Conservation (phyloP, 2,888 invertebrate genomes). For the Himalopsyche anomala region DNA sequence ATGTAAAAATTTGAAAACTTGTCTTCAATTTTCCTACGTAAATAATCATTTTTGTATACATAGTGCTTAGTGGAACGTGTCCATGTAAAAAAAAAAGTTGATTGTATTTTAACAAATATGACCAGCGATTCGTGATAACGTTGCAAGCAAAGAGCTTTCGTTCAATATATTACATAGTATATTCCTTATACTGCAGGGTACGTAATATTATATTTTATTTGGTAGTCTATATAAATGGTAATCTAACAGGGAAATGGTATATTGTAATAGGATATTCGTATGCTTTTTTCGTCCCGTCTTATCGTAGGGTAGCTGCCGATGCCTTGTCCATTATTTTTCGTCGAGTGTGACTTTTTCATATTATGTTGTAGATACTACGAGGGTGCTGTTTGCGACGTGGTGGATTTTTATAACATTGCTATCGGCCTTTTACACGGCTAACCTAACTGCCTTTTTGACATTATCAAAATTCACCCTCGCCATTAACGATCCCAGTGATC, state of each 20-base stretch:
- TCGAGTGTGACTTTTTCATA: conserved; percentile 4
- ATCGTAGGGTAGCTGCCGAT: neutral
- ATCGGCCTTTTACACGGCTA: conserved; percentile 94
- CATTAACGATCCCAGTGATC: conserved; percentile 82
- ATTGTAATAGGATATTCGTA: neutral
- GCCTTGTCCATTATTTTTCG: neutral
- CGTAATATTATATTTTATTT: no score
- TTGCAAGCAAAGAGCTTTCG: no score
- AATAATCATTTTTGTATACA: no score
- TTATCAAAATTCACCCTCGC: conserved; percentile 90
- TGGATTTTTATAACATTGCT: conserved; percentile 93
- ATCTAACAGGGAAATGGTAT: neutral
- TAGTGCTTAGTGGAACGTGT: no score
- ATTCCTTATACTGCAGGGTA: no score
- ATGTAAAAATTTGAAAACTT: no score
- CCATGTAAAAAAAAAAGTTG: no score
- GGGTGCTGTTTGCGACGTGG: conserved; percentile 92
- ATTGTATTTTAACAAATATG: no score
- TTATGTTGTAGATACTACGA: conserved; percentile 83
- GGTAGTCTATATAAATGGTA: no score
- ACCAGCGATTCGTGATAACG: no score
- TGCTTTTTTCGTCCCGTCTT: neutral
- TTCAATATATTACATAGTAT: no score
- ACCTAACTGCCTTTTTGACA: conserved; percentile 92
- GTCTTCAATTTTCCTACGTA: no score